A percentile compares a stretch with the other conserved stretches of the same genome.
phyloP scores from a whole-genome alignment of 2,113 vertebrate species.

The Nipponia nippon region DNA sequence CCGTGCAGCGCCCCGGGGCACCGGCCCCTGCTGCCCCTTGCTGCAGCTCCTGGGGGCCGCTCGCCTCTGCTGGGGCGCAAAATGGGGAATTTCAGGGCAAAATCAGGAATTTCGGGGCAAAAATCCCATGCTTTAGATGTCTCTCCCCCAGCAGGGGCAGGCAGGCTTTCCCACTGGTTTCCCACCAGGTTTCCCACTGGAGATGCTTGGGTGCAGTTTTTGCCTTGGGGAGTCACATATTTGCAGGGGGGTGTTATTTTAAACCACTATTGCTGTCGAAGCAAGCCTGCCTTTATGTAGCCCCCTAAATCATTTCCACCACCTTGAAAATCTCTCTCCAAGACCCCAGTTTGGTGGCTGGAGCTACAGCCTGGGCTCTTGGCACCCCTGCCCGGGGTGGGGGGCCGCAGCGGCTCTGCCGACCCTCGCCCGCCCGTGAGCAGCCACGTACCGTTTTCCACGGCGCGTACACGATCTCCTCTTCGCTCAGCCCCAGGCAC shows the following conservation, averaged over 20 bases:
- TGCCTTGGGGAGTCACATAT: fast-evolving
- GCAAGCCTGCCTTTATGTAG: not conserved
- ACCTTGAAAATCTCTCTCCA: not conserved
- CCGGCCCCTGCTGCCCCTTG: not conserved
- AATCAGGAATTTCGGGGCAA: not conserved
- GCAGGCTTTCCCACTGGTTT: not conserved
- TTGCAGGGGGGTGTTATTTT: not conserved
- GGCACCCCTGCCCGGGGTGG: not conserved
- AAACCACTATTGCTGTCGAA: fast-evolving
- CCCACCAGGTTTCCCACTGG: not conserved
- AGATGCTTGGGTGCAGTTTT: not conserved
- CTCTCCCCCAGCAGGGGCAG: no score
- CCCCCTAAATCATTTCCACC: not conserved
- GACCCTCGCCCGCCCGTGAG: fast-evolving
- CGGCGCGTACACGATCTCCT: not conserved
- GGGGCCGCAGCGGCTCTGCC: not conserved
- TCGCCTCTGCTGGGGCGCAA: not conserved
- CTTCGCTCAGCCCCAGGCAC: not conserved
- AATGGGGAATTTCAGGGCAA: not conserved
- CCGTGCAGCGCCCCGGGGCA: fast-evolving
- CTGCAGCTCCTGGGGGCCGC: not conserved
- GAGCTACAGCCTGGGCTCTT: not conserved
- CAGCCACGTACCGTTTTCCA: slow-evolving; percentile 17
- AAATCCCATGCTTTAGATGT: not conserved
- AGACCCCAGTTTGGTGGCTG: not conserved